A percentile compares a stretch with the other conserved stretches of the same genome.
phyloP scores from a whole-genome alignment of 2,797 vertebrate species.

The Poliocrania exsul region DNA sequence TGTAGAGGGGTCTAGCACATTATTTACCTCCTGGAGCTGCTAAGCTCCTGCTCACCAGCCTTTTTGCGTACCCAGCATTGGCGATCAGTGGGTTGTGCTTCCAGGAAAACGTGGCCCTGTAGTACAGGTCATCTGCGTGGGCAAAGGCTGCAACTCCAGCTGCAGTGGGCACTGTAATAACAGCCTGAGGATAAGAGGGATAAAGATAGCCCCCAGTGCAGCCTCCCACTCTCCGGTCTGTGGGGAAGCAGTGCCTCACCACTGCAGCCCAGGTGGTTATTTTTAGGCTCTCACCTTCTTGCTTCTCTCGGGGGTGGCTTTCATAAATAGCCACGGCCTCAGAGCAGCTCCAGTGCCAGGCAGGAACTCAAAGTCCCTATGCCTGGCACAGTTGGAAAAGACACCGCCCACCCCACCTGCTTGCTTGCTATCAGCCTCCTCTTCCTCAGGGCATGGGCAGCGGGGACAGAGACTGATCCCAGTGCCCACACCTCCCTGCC shows the following conservation, averaged over 20 bases:
- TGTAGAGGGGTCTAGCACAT: fast-evolving
- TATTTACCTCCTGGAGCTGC: not conserved
- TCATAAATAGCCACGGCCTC: not conserved
- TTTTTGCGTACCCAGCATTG: fast-evolving
- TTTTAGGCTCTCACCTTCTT: constrained; percentile 23
- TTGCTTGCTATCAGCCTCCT: not conserved
- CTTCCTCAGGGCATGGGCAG: not conserved
- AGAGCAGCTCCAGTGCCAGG: not conserved
- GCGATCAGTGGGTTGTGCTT: fast-evolving
- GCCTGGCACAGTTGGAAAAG: not conserved
- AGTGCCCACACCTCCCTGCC: not conserved
- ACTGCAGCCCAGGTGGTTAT: constrained; percentile 3
- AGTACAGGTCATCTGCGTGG: fast-evolving
- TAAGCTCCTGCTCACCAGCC: not conserved
- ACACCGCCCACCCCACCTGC: not conserved
- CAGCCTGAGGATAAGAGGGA: not conserved
- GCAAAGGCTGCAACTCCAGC: not conserved
- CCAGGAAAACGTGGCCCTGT: not conserved
- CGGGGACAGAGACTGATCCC: not conserved
- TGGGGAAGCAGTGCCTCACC: not conserved
- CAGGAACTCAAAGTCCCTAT: fast-evolving
- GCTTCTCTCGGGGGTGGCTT: not conserved
- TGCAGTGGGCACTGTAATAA: not conserved
- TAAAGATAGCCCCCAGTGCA: not conserved
- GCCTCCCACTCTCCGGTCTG: not conserved